Percentiles rank a stretch among this genome's conserved stretches.
Evolutionary conservation across 1,140 invertebrate genomes (phyloP).

Genomic region (Anastatus disparis): DNA sequence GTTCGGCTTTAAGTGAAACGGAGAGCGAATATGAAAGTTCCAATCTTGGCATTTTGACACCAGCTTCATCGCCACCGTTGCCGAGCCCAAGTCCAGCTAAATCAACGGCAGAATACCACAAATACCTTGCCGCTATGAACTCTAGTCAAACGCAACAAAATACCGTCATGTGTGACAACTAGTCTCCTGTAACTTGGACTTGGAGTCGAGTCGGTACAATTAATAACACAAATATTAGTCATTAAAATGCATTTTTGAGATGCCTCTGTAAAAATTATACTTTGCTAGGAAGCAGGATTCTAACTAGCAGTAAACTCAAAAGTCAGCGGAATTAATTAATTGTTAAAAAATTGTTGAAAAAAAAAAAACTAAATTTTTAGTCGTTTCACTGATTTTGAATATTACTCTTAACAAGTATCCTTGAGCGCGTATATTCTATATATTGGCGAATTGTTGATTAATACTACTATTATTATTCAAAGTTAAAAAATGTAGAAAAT

Average conservation of each 20-base stretch:
- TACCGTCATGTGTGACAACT: slow-evolving; percentile 18
- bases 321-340: not conserved
- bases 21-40: slow-evolving; percentile 42
- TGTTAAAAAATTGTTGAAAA: too few species aligned
- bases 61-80: slow-evolving; percentile 64
- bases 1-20: not conserved
- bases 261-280: slow-evolving; percentile 12
- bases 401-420: slow-evolving; percentile 5
- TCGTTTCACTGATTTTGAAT: slow-evolving; percentile 4
- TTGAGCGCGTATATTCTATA: slow-evolving; percentile 3
- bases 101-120: slow-evolving; percentile 27
- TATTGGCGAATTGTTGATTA: slow-evolving; percentile 22
- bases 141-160: slow-evolving; percentile 42
- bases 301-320: not conserved
- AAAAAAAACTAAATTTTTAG: too few species aligned
- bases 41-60: slow-evolving; percentile 66
- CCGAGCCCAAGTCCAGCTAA: not conserved
- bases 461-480: slow-evolving; percentile 24
- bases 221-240: not conserved
- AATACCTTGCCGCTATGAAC: slow-evolving; percentile 45
- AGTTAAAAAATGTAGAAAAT: slow-evolving; percentile 28
- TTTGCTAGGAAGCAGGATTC: not conserved
- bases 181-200: not conserved
- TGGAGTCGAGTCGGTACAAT: not conserved
- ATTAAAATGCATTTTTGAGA: slow-evolving; percentile 16